These are phyloP conservation scores for Thamnaconus septentrionalis DNA, from an alignment of 2,113 vertebrate genomes.

Conservation along the genomic window DNA sequence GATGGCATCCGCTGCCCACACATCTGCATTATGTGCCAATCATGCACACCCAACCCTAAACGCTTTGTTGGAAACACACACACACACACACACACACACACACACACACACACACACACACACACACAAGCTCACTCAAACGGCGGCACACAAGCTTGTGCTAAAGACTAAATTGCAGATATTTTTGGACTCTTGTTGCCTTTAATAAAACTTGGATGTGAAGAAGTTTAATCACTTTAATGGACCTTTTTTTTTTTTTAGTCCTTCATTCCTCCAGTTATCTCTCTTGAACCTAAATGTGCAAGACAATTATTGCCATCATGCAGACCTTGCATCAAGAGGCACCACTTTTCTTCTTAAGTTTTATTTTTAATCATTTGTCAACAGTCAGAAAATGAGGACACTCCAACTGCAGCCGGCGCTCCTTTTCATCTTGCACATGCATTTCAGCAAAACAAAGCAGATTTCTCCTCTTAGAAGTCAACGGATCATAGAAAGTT, in stretches of 20 bases:
- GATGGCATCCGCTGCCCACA: constrained; percentile 91
- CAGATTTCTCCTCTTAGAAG: too few relatives aligned
- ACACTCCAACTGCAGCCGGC: too few relatives aligned
- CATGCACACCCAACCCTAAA: constrained; percentile 48
- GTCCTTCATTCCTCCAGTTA: too few relatives aligned
- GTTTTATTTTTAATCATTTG: too few relatives aligned
- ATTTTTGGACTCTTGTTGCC: not conserved
- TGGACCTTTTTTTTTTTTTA: not conserved
- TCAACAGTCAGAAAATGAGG: too few relatives aligned
- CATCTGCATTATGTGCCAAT: constrained; percentile 86
- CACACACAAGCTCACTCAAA: constrained; percentile 13
- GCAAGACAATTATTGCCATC: too few relatives aligned
- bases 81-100: constrained; percentile 10
- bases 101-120: constrained; percentile 21
- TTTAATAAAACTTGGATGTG: constrained; percentile 3
- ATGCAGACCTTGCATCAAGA: too few relatives aligned
- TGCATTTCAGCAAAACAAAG: too few relatives aligned
- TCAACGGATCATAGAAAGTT: too few relatives aligned
- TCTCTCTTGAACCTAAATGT: too few relatives aligned
- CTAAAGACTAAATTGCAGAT: not conserved
- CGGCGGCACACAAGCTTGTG: not conserved
- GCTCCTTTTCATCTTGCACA: too few relatives aligned
- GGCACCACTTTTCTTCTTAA: too few relatives aligned
- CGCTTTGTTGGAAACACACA: constrained; percentile 27
- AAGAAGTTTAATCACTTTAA: not conserved